Evolutionary conservation across 2,888 invertebrate species (phyloP).

Genomic region (Melinaea menophilus): DNA sequence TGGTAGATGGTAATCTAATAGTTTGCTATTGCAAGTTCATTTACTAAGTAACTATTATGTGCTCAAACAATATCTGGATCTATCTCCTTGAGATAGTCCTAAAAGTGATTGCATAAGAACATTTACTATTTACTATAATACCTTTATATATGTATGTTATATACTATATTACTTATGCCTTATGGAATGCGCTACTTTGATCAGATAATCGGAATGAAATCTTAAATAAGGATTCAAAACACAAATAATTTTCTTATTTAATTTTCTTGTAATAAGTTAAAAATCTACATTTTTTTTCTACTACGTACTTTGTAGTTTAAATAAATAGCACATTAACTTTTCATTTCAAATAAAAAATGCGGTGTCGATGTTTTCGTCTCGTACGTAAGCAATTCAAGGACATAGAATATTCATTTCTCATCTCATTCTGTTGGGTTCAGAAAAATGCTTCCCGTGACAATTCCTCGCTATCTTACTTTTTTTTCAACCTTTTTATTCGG

Average conservation of each 20-base stretch:
- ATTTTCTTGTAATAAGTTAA: too few relatives aligned
- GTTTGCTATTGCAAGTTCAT: constrained; percentile 3
- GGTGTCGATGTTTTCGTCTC: constrained; percentile 21
- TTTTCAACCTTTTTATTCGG: constrained; percentile 18
- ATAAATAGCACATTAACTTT: background rate
- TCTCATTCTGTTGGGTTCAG: constrained; percentile 34
- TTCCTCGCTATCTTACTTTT: constrained; percentile 28
- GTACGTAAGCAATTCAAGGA: constrained; percentile 25
- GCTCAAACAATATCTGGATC: constrained; percentile 17
- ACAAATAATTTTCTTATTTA: too few relatives aligned
- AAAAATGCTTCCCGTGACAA: constrained; percentile 36
- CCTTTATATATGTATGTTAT: background rate
- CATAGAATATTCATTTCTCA: constrained; percentile 46
- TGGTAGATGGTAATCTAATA: background rate
- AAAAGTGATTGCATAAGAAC: constrained; percentile 9
- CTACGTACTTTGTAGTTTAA: too few relatives aligned
- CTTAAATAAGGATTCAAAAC: too few relatives aligned
- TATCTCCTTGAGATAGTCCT: constrained; percentile 17
- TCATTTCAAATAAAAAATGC: constrained; percentile 16
- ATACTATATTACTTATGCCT: too few relatives aligned
- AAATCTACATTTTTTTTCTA: too few relatives aligned
- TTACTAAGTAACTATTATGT: constrained; percentile 8
- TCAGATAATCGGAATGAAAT: too few relatives aligned
- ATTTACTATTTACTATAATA: background rate
- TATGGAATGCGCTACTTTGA: too few relatives aligned